Evolutionary conservation across 2,113 vertebrate genomes (phyloP).

Genomic region (Dicerorhinus sumatrensis): DNA sequence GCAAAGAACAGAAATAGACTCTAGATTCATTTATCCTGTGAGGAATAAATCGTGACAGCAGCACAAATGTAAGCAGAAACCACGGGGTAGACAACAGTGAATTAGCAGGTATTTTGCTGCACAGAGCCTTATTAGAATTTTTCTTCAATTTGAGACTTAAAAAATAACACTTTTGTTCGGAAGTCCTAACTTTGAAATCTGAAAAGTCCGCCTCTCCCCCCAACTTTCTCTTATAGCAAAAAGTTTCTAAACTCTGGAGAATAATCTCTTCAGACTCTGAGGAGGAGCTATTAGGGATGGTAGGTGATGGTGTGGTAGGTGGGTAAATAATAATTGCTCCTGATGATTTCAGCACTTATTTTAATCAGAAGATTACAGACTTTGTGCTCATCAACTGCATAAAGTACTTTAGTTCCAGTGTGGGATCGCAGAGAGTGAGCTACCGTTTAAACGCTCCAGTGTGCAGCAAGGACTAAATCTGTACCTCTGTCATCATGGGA

Average conservation of each 20-base stretch:
- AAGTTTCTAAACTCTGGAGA: constrained; percentile 9
- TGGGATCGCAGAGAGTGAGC: constrained; percentile 78
- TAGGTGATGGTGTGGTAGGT: neutral
- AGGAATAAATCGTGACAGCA: constrained; percentile 85
- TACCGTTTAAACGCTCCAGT: constrained; percentile 69
- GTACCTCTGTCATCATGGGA: constrained; percentile 32
- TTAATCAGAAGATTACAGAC: constrained; percentile 72
- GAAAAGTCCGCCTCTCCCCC: neutral
- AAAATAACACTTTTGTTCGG: constrained; percentile 43
- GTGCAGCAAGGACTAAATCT: constrained; percentile 51
- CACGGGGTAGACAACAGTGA: constrained; percentile 66
- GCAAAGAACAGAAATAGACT: constrained; percentile 83
- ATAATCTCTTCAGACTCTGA: constrained; percentile 23
- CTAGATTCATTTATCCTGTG: constrained; percentile 83
- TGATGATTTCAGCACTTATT: neutral
- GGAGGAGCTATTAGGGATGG: neutral
- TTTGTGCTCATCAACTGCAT: constrained; percentile 57
- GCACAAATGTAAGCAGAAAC: constrained; percentile 82
- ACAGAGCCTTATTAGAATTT: constrained; percentile 40
- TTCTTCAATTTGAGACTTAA: constrained; percentile 43
- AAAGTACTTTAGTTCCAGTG: constrained; percentile 60
- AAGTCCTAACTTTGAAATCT: constrained; percentile 14
- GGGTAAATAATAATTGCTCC: constrained; percentile 49
- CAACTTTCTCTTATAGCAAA: neutral
- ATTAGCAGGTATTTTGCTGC: constrained; percentile 67